These are phyloP conservation scores for Narcine bancroftii DNA, from an alignment of 2,113 vertebrate genomes.

Conservation along the genomic window DNA sequence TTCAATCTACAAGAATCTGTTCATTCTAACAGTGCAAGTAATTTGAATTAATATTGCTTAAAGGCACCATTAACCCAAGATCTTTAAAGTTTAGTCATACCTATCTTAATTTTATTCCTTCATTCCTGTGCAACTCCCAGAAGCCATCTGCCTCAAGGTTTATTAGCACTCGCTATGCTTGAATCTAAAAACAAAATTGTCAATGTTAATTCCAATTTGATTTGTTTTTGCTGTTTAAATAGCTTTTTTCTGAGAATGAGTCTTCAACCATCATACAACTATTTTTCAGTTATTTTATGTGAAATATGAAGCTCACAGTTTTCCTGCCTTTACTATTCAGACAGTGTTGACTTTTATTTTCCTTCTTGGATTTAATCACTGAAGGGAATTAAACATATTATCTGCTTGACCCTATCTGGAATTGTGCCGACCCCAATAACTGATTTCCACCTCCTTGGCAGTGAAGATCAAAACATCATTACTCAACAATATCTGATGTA, in stretches of 20 bases:
- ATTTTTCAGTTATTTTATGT: neutral
- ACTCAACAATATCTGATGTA: neutral
- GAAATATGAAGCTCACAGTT: neutral
- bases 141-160: neutral
- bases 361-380: neutral
- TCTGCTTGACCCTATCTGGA: neutral
- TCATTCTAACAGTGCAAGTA: neutral
- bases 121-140: neutral
- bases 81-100: neutral
- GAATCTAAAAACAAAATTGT: neutral
- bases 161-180: neutral
- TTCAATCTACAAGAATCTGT: too few relatives aligned
- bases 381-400: neutral
- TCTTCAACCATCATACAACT: neutral
- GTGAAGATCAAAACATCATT: neutral
- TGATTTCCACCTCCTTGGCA: neutral
- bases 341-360: neutral
- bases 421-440: neutral
- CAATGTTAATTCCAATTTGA: neutral
- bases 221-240: neutral
- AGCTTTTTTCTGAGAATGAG: neutral
- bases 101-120: neutral
- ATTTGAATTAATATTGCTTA: slow-evolving; percentile 14
- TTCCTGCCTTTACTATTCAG: neutral
- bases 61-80: neutral